These are phyloP conservation scores for Nipponia nippon DNA, from an alignment of 2,113 vertebrate species.

Conservation along the genomic window DNA sequence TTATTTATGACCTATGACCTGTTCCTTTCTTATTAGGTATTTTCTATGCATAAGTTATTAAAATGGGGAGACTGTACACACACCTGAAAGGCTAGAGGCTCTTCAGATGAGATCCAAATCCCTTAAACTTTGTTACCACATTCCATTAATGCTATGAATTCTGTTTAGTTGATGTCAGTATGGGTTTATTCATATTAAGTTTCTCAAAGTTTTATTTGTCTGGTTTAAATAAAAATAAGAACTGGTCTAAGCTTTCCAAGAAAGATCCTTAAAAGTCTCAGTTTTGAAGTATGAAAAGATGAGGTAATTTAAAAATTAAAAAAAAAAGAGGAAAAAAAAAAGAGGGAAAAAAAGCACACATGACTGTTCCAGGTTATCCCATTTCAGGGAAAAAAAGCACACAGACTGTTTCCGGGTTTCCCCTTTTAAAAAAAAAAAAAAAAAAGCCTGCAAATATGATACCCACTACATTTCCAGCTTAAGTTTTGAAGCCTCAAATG, in stretches of 20 bases:
- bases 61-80: background rate
- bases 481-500: background rate
- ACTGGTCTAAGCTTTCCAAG: background rate
- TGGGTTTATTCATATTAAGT: background rate
- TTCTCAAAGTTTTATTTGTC: background rate
- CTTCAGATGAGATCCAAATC: background rate
- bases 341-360: no score
- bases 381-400: no score
- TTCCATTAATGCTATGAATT: constrained; percentile 11
- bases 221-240: background rate
- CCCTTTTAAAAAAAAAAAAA: no score
- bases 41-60: background rate
- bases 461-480: background rate
- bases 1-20: background rate
- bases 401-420: no score
- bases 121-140: background rate
- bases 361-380: background rate
- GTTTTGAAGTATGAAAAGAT: background rate
- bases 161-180: background rate
- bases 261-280: background rate
- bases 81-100: background rate
- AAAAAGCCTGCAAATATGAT: background rate
- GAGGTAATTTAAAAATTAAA: background rate
- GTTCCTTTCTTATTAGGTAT: background rate
- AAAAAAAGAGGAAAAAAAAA: no score